Evolutionary conservation across 2,113 vertebrate genomes (phyloP).

Genomic region (Mirounga angustirostris): DNA sequence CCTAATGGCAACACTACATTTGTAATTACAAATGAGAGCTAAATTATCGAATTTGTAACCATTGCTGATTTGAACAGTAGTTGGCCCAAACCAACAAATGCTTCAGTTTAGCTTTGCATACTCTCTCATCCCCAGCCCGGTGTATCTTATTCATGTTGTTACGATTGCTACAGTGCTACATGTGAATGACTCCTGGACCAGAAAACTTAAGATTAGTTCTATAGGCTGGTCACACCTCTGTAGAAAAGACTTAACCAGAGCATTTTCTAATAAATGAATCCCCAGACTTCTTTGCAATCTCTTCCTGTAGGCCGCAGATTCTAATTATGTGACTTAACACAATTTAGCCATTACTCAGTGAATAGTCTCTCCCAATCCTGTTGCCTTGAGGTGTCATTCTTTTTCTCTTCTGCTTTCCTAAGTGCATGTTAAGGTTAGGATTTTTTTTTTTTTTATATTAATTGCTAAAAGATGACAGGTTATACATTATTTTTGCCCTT

Average conservation of each 20-base stretch:
- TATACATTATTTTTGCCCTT: background rate
- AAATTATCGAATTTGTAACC: background rate
- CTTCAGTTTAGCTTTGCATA: background rate
- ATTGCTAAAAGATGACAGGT: background rate
- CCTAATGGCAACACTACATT: background rate
- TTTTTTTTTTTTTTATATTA: background rate
- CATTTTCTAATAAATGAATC: background rate
- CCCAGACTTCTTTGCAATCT: background rate
- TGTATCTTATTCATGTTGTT: background rate
- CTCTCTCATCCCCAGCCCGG: background rate
- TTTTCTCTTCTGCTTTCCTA: constrained; percentile 33
- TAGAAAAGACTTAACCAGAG: background rate
- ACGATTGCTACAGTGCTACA: background rate
- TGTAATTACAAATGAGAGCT: background rate
- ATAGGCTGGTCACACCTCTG: background rate
- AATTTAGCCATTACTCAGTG: background rate
- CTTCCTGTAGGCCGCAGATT: background rate
- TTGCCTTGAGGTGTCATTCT: background rate
- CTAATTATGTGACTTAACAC: background rate
- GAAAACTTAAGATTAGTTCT: background rate
- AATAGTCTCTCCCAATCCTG: background rate
- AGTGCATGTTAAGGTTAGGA: background rate
- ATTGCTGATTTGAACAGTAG: background rate
- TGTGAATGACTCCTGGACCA: background rate
- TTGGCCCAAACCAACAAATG: background rate